Evolutionary conservation across 2,888 invertebrate species (phyloP), one percentile per base, ranked within the genome.

Genomic region (Drosophila kanekoi): DNA sequence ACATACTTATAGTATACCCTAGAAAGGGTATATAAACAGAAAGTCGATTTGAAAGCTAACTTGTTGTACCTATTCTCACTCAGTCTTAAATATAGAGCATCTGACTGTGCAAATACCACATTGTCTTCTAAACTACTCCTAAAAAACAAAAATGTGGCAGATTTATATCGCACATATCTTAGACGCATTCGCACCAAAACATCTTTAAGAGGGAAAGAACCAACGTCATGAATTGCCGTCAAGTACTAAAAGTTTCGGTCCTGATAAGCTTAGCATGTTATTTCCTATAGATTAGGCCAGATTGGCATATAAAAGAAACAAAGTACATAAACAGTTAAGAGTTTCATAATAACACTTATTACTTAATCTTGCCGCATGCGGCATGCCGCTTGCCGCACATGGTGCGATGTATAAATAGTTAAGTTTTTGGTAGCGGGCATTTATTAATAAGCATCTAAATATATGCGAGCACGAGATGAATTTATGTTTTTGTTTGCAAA

Each of bases 401-500:
- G 60, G 13, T 59, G 40, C 40, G 47, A 58, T 43, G 8, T 74
- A 79, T 59, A 53, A 59, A 64, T 73, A 67, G 54, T 45, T 28
- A 20, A 58, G 32, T 41, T 37, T 45, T 66, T 40, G 58, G 48
- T 57, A 53, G 37, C 48, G 38, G 18, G 49, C 59, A 58, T 79
- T 81, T 87, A 81, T 84, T 81, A 83, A 88, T 83, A 86, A 53
- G 56, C 47, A 35, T 78, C 79, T 74, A 82, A 70, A 78, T 78
- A 77, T 47, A 58, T 49, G 40, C 13, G 38, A 53, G 40, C 58
- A 62, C 56, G 64, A 73, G 71, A 63, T 75, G 57, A 79, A 89
- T 87, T 87, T 87, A 89, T 83, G 79, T 83, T 81, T 83, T 87
- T 89, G 89, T 89, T 83, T 89, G 83, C 83, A 89, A 89, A 83